These are phyloP conservation scores for Nasonia longicornis DNA, from an alignment of 1,140 invertebrate genomes.

Conservation along the genomic window DNA sequence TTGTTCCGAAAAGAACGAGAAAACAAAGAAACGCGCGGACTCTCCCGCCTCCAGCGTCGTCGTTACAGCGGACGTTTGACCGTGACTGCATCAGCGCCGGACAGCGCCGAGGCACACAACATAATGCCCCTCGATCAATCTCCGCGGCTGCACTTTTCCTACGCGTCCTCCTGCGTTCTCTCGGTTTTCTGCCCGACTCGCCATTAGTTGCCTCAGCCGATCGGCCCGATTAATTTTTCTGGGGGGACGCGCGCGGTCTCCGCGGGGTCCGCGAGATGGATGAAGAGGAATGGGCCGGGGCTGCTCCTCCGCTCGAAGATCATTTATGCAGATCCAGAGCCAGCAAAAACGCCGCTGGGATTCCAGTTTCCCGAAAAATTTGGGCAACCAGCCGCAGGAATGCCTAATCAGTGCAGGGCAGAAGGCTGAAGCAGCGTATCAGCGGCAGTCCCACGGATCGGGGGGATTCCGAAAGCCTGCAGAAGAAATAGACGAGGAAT, in stretches of 20 bases:
- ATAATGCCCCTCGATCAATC: slow-evolving; percentile 37
- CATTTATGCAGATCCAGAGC: slow-evolving; percentile 19
- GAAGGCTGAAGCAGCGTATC: not conserved
- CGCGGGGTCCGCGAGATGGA: not conserved
- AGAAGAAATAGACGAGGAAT: slow-evolving; percentile 31
- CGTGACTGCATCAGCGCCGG: not conserved
- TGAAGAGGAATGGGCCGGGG: not conserved
- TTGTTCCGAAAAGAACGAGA: not conserved
- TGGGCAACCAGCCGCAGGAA: not conserved
- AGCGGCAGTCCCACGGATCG: not conserved
- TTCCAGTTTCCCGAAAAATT: not conserved
- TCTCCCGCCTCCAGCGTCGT: not conserved
- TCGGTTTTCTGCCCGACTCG: not conserved
- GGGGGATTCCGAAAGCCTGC: slow-evolving; percentile 22
- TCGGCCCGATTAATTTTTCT: slow-evolving; percentile 65
- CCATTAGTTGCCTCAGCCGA: slow-evolving; percentile 5
- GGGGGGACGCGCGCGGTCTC: slow-evolving; percentile 49
- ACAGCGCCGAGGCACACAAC: not conserved
- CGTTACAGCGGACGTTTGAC: not conserved
- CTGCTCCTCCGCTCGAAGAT: not conserved
- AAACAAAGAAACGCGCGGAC: not conserved
- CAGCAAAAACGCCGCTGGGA: not conserved
- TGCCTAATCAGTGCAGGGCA: not conserved
- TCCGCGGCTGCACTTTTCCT: slow-evolving; percentile 30
- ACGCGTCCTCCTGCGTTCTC: not conserved